Conservation (phyloP, 2,797 vertebrate species). For the Tokudaia tokunoshimensis region DNA sequence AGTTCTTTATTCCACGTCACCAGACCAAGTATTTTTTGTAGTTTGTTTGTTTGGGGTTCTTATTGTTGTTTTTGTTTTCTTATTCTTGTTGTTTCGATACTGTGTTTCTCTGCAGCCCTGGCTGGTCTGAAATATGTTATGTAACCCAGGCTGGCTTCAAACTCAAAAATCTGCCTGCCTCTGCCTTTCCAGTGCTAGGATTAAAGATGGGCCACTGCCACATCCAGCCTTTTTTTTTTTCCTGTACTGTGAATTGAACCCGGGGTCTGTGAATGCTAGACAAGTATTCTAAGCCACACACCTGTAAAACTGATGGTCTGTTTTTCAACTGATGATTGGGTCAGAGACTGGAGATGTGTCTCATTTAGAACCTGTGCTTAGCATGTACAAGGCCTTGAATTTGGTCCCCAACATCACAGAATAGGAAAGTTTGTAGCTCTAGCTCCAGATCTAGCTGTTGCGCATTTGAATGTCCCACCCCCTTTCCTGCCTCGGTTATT, state of each 20-base stretch:
- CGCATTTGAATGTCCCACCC: not conserved
- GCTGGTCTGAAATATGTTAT: not conserved
- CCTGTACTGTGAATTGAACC: too few species aligned
- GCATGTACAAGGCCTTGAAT: not conserved
- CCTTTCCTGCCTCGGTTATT: not conserved
- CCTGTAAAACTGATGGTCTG: too few species aligned
- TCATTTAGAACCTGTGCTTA: not conserved
- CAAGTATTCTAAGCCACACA: not conserved
- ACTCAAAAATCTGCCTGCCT: not conserved
- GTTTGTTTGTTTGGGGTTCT: not conserved
- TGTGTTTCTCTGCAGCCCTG: not conserved
- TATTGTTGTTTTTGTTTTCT: not conserved
- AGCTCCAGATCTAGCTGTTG: not conserved
- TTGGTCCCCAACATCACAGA: not conserved
- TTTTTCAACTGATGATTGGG: not conserved
- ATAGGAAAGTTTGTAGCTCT: too few species aligned
- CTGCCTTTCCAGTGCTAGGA: not conserved
- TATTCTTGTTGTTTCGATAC: not conserved
- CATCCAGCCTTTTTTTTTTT: not conserved
- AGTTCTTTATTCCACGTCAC: not conserved
- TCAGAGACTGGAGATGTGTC: not conserved
- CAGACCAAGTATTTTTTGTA: not conserved
- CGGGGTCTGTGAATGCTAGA: not conserved
- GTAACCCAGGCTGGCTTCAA: not conserved
- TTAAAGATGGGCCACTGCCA: not conserved